These are phyloP conservation scores for Pygoscelis adeliae DNA, from an alignment of 2,113 vertebrate genomes.

Conservation along the genomic window DNA sequence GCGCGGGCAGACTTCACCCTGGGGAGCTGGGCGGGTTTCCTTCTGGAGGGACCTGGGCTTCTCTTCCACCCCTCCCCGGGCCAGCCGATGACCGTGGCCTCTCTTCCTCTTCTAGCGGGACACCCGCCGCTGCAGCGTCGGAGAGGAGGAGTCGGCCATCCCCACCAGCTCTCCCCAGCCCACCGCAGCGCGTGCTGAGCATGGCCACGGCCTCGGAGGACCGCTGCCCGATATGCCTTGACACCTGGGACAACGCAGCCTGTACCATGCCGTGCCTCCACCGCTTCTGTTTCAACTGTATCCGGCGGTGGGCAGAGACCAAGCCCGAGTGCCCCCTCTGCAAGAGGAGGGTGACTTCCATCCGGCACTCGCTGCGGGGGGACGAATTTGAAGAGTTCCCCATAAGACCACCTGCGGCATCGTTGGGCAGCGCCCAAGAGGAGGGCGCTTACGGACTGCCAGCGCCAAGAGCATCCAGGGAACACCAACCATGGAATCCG, in stretches of 20 bases:
- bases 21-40: neutral
- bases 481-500: no score
- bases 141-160: neutral
- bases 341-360: neutral
- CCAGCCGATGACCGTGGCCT: neutral
- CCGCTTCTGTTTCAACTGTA: neutral
- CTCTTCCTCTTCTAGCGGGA: neutral
- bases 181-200: neutral
- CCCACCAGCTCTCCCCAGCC: neutral
- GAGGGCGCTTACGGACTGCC: no score
- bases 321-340: neutral
- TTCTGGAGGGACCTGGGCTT: neutral
- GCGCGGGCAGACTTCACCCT: neutral
- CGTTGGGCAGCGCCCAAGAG: no score
- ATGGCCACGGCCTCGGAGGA: neutral
- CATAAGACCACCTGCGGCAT: no score
- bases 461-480: neutral
- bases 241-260: neutral
- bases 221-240: neutral
- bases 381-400: neutral
- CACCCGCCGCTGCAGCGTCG: no score
- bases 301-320: neutral
- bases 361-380: neutral
- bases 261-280: neutral
- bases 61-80: neutral